These are phyloP conservation scores for Aldabrachelys gigantea DNA, from an alignment of 2,113 vertebrate species.

Conservation along the genomic window DNA sequence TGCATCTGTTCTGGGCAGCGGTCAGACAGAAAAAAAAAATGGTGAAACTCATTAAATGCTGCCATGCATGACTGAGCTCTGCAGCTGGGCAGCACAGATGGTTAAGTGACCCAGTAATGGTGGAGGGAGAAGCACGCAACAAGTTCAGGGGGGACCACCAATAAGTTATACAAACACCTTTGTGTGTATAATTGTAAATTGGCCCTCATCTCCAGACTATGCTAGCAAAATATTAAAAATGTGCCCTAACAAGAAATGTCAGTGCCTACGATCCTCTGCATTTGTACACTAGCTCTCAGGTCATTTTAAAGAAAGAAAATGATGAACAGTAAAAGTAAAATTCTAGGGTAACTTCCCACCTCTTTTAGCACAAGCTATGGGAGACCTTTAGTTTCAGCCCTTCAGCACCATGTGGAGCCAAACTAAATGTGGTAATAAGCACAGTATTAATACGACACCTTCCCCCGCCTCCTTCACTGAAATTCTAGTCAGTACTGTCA, in stretches of 20 bases:
- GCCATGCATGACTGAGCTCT: constrained; percentile 35
- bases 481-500: neutral
- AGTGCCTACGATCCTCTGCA: neutral
- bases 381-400: neutral
- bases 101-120: constrained; percentile 57
- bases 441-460: neutral
- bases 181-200: constrained; percentile 35
- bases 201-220: constrained; percentile 28
- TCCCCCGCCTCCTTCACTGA: neutral
- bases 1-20: constrained; percentile 62
- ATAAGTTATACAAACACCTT: constrained; percentile 64
- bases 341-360: accelerated
- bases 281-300: neutral
- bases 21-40: constrained; percentile 18
- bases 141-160: constrained; percentile 56
- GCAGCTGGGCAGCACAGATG: neutral
- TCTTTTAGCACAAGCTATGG: neutral
- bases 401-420: accelerated
- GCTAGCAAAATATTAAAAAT: neutral
- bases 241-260: neutral
- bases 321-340: neutral
- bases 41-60: constrained; percentile 54
- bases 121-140: constrained; percentile 50
- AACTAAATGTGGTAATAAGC: neutral
- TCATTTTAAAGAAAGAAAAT: neutral